These are phyloP conservation scores for Discoglossus pictus DNA, from an alignment of 2,797 vertebrate species.

Conservation along the genomic window DNA sequence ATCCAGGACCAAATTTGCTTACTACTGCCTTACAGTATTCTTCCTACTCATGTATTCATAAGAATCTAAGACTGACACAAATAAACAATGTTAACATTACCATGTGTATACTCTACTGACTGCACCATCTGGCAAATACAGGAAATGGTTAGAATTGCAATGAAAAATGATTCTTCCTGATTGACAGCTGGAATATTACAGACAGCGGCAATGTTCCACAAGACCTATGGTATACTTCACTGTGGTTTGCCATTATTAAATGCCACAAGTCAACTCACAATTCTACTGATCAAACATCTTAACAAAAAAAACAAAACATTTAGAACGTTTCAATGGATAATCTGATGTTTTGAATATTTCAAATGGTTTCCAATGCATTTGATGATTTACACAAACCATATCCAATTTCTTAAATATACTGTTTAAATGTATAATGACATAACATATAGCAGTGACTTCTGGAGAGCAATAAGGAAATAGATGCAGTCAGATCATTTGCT, in stretches of 20 bases:
- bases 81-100: not conserved
- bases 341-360: slow-evolving; percentile 24
- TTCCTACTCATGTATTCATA: too few relatives aligned
- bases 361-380: slow-evolving; percentile 32
- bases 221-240: slow-evolving; percentile 5
- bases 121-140: slow-evolving; percentile 19
- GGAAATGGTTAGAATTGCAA: slow-evolving; percentile 30
- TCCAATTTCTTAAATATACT: slow-evolving; percentile 34
- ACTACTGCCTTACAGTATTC: too few relatives aligned
- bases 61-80: too few relatives aligned
- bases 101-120: slow-evolving; percentile 16
- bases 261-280: slow-evolving; percentile 11
- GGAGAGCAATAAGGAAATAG: slow-evolving; percentile 24
- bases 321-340: slow-evolving; percentile 4
- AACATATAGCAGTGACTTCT: slow-evolving; percentile 32
- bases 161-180: slow-evolving; percentile 2
- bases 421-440: slow-evolving; percentile 22
- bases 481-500: slow-evolving; percentile 35
- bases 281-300: slow-evolving; percentile 2
- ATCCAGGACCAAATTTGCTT: too few relatives aligned
- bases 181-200: slow-evolving; percentile 25
- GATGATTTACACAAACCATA: slow-evolving; percentile 38
- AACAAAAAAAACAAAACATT: slow-evolving; percentile 20
- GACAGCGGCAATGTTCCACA: slow-evolving; percentile 15
- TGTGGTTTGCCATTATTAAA: slow-evolving; percentile 32